A percentile compares a stretch with the other conserved stretches of the same genome.
Conservation (phyloP, 2,888 invertebrate species). For the Xestia xanthographa region DNA sequence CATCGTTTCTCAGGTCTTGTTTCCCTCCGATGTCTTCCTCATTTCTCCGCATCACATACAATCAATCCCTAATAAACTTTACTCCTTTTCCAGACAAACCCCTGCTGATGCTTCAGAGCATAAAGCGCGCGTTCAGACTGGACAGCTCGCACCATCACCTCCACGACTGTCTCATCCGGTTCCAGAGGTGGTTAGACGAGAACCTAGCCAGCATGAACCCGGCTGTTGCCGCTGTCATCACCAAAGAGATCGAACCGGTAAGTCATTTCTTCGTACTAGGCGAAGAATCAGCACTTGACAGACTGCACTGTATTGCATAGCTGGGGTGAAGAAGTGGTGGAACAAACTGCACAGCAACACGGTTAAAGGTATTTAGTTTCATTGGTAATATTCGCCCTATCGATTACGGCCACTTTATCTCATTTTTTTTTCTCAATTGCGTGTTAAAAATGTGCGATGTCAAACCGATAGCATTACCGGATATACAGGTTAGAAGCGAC, state of each 20-base stretch:
- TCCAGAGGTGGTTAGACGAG: constrained; percentile 87
- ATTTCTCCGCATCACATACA: background rate
- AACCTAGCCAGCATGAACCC: constrained; percentile 80
- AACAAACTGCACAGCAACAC: background rate
- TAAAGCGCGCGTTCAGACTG: constrained; percentile 96
- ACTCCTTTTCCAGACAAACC: constrained; percentile 93
- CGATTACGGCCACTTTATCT: too few relatives aligned
- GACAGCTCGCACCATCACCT: constrained; percentile 93
- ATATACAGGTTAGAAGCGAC: too few relatives aligned
- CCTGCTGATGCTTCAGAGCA: constrained; percentile 98
- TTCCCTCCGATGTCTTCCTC: background rate
- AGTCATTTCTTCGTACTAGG: constrained; percentile 60
- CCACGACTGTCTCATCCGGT: constrained; percentile 96
- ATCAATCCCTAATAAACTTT: background rate
- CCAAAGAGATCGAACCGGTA: constrained; percentile 89
- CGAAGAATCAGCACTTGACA: background rate
- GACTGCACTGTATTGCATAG: background rate
- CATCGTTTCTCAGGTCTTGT: background rate
- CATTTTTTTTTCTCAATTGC: too few relatives aligned
- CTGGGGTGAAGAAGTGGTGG: background rate
- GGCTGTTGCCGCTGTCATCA: constrained; percentile 89
- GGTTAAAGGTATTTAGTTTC: background rate
- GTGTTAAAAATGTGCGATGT: too few relatives aligned
- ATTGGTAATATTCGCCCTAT: too few relatives aligned
- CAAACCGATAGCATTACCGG: too few relatives aligned